A percentile compares a stretch with the other conserved stretches of the same genome.
These are phyloP conservation scores for Phenacoccus solenopsis DNA, from an alignment of 1,140 invertebrate species.

Conservation along the genomic window DNA sequence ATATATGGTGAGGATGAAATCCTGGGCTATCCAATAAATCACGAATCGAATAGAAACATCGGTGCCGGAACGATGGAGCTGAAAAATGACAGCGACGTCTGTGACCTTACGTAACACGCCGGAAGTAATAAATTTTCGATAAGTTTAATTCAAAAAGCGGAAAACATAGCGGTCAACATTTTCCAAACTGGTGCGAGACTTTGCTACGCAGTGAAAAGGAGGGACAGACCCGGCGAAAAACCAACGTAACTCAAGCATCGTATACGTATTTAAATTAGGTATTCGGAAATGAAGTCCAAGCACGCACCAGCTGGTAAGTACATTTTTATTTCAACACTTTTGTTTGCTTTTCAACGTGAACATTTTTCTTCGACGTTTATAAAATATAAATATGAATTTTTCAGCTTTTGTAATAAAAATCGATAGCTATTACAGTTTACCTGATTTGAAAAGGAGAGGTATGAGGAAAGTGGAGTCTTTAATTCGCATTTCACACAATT, in stretches of 20 bases:
- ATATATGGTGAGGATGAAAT: no score
- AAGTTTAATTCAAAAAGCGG: neutral
- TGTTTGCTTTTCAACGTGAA: no score
- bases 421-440: no score
- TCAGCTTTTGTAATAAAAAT: no score
- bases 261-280: constrained; percentile 4
- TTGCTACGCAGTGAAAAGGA: neutral
- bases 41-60: no score
- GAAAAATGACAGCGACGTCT: neutral
- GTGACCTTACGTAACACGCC: neutral
- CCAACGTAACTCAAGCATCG: neutral
- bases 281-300: neutral
- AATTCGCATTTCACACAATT: no score
- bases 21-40: no score
- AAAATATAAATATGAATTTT: no score
- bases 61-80: neutral
- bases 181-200: neutral
- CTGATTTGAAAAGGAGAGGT: no score
- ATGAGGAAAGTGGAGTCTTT: no score
- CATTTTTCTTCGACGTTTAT: no score
- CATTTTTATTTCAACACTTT: no score
- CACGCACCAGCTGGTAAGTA: neutral
- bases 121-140: neutral
- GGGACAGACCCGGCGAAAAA: neutral
- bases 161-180: neutral